Evolutionary conservation across 2,797 vertebrate genomes (phyloP).

Genomic region (Gymnothorax javanicus): DNA sequence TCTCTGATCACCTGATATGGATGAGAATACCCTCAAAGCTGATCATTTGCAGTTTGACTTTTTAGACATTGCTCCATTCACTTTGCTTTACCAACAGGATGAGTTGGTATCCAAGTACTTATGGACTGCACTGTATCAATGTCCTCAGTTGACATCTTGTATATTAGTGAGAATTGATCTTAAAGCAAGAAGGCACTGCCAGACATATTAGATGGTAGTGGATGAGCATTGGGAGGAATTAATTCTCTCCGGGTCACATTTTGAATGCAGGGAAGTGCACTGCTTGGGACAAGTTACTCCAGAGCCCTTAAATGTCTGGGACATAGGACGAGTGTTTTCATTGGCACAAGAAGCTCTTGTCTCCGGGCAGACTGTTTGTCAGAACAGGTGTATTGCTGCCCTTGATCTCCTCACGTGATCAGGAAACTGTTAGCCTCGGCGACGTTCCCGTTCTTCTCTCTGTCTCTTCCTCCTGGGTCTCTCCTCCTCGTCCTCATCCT

Average conservation of each 20-base stretch:
- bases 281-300: not conserved
- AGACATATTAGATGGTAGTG: not conserved
- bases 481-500: not conserved
- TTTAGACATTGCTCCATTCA: too few relatives aligned
- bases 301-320: not conserved
- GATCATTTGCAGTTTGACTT: too few relatives aligned
- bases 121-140: not conserved
- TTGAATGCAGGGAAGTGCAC: not conserved
- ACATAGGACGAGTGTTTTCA: not conserved
- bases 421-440: not conserved
- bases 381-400: not conserved
- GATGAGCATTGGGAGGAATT: not conserved
- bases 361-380: not conserved
- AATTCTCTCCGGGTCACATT: not conserved
- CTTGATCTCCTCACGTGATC: not conserved
- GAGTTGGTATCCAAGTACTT: too few relatives aligned
- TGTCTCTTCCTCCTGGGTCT: slow-evolving; percentile 1
- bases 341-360: not conserved
- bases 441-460: not conserved
- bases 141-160: not conserved
- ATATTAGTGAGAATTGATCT: not conserved
- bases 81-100: too few relatives aligned
- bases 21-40: too few relatives aligned
- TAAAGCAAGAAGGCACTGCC: not conserved
- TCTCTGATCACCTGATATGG: too few relatives aligned